Percentiles rank a stretch among this genome's conserved stretches.
Evolutionary conservation across 2,888 invertebrate genomes (phyloP).

Genomic region (Micoletzkya japonica): DNA sequence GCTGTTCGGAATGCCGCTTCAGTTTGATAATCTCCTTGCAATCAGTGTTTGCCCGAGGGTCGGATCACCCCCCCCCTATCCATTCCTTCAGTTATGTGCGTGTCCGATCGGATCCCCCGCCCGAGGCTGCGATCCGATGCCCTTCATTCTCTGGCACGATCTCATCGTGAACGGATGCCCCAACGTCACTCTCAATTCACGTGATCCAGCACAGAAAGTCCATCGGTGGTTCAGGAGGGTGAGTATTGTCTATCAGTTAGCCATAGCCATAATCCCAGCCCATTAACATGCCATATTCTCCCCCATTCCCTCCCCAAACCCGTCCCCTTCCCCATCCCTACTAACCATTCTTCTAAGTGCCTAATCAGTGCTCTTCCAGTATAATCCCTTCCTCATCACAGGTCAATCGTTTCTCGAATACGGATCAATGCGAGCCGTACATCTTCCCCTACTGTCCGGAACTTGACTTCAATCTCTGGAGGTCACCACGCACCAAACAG

Average conservation of each 20-base stretch:
- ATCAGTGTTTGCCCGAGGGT: no score
- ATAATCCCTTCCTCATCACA: conserved; percentile 23
- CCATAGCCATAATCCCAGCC: not conserved
- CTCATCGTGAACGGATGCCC: conserved; percentile 63
- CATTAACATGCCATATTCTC: not conserved
- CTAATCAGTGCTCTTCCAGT: not conserved
- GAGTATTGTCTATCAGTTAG: conserved; percentile 23
- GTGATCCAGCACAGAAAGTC: conserved; percentile 62
- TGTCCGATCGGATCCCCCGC: conserved; percentile 63
- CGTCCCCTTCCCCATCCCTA: not conserved
- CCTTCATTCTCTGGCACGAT: conserved; percentile 63
- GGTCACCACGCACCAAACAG: conserved; percentile 62
- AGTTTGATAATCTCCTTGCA: no score
- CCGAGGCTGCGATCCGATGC: conserved; percentile 56
- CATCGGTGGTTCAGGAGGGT: conserved; percentile 63
- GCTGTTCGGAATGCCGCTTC: no score
- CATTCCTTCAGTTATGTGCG: conserved; percentile 61
- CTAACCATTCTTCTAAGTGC: not conserved
- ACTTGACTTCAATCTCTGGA: conserved; percentile 63
- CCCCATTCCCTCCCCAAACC: not conserved
- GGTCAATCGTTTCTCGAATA: conserved; percentile 63
- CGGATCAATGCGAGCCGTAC: conserved; percentile 63
- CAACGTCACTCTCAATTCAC: conserved; percentile 59
- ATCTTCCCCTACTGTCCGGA: conserved; percentile 64
- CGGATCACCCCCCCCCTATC: no score